Evolutionary conservation across 2,888 invertebrate genomes (phyloP), one percentile per base, ranked within the genome.

Genomic region (Junonia oenone): DNA sequence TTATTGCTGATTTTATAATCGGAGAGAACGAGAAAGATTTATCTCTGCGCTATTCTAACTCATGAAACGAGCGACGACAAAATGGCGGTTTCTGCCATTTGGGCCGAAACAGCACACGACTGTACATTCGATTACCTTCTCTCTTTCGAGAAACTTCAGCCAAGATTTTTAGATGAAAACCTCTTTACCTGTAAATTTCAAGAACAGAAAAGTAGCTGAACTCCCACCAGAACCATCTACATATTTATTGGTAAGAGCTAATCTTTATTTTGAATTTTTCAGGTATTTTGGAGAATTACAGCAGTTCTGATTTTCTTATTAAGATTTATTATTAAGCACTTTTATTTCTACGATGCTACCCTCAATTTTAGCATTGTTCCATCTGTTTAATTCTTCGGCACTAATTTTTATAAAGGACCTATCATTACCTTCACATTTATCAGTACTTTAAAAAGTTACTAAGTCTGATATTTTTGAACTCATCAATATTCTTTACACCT

Each of bases 11-110:
- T 51, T 45, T 17, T 26, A 5, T 37, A 15, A n/a, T 55, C 17
- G 37, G 56, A 40, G 27, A 56, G 48, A 56, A 49, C 33, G 55
- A 58, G 58, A 40, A 35, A 55, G 47, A 37, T 38, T n/a, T 60
- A 53, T 59, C 67, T 65, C 58, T 22, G 45, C 61, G 59, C 71
- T 76, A 55, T 69, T 86, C 76, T 63, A 68, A 71, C 76, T 83
- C 76, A 68, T 69, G 78, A 67, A 66, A 52, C 63, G 55, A 56
- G 51, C 59, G 48, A 69, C 67, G 63, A 84, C 86, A 88, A 87
- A 72, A 87, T 86, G 88, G 87, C 87, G 75, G 69, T 64, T 63
- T 57, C 53, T 64, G 60, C 62, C 65, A 58, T 63, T 63, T 65
- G 63, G 59, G 61, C 57, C 49, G 53, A 62, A 62, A 60, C 64